Conservation (phyloP, 1,140 invertebrate species). For the Doryteuthis pealeii region DNA sequence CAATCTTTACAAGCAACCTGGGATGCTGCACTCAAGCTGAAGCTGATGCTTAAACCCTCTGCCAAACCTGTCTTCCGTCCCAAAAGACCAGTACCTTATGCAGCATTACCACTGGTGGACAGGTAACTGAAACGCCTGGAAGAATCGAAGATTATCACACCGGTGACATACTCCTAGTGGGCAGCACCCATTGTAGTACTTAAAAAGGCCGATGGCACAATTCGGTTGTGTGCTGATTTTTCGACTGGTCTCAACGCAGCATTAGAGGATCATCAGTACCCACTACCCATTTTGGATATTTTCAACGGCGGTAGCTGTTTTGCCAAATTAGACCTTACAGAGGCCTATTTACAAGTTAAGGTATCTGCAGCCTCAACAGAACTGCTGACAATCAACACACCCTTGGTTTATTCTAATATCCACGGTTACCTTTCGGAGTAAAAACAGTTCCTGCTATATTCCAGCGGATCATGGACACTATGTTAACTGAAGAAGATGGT, state of each 20-base stretch:
- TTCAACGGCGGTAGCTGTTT: background rate
- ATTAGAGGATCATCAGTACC: background rate
- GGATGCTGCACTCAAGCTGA: background rate
- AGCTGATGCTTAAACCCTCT: background rate
- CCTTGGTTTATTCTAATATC: background rate
- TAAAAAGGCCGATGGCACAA: background rate
- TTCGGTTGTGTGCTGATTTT: constrained; percentile 1
- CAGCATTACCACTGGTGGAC: background rate
- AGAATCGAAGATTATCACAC: background rate
- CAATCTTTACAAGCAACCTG: no score
- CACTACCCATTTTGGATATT: background rate
- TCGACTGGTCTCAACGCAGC: background rate
- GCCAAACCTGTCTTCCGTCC: background rate
- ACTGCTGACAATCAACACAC: background rate
- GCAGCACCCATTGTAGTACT: background rate
- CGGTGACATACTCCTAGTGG: background rate
- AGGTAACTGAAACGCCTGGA: background rate
- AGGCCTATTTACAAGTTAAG: background rate
- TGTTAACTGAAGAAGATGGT: background rate
- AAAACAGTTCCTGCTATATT: background rate
- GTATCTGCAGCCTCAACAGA: background rate
- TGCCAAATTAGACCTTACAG: background rate
- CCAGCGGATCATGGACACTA: background rate
- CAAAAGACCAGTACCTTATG: background rate
- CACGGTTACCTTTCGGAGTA: background rate